Evolutionary conservation across 1,140 invertebrate species (phyloP), one percentile per base, ranked within the genome.

Genomic region (Lineus longissimus): DNA sequence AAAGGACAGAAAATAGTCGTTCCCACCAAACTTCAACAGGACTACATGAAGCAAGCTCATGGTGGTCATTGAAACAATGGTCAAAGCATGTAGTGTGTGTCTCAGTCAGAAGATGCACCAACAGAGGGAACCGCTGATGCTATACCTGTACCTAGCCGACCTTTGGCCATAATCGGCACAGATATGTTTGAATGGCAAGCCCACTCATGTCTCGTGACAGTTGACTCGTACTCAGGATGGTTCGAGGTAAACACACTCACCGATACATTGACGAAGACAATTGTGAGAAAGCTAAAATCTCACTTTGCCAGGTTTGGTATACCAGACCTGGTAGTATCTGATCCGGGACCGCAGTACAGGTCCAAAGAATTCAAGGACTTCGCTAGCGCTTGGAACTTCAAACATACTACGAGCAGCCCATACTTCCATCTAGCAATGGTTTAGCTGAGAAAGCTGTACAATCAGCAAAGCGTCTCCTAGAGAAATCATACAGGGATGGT

Each of bases 51-150:
- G 15, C 63, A 66, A 56, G 58, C 84, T 41, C 82, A 84, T 73
- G 73, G 77, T 62, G 68, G 71, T n/a, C 55, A 83, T 85, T 40
- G 74, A 78, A 72, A 67, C 78, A 51, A 65, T n/a, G 22, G 67
- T 83, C 41, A 63, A 66, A 41, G 70, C 70, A 59, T 84, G 82
- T 75, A 30, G 70, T 57, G 69, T 66, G 29, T 84, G 83, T 69
- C 22, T 65, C 41, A 73, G 70, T 9, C 47, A 51, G n/a, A 19
- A 23, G 25, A 27, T 6, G 4, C 25, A 19, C 19, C 47, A 51
- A 27, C 47, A 19, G n/a, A 19, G n/a, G n/a, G 19, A 51, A 27
- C 47, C 47, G n/a, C 25, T 51, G 6, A 7, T 51, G n/a, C 47
- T 51, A 9, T 27, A 51, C 9, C n/a, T 4, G 25, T 51, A 4